Conservation (phyloP, 2,113 vertebrate species). For the Euleptes europaea region DNA sequence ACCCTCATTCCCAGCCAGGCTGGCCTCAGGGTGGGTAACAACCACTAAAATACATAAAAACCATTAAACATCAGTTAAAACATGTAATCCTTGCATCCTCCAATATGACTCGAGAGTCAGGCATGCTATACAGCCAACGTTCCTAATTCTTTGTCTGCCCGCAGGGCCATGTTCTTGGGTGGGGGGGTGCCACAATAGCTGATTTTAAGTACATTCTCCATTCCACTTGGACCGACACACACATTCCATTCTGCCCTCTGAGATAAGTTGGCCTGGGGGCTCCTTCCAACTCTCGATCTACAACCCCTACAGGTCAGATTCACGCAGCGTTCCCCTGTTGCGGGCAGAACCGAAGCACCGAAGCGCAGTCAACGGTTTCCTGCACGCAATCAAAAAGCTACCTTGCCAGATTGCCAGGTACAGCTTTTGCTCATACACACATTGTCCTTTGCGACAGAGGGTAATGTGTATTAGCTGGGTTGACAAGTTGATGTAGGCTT, state of each 20-base stretch:
- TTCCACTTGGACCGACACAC: neutral
- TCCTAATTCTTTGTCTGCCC: neutral
- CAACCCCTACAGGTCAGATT: constrained; percentile 75
- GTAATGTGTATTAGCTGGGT: neutral
- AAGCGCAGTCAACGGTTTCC: constrained; percentile 79
- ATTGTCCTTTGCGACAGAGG: neutral
- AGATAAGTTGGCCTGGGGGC: neutral
- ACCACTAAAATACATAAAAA: too few species aligned
- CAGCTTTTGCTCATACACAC: neutral
- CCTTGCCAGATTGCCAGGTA: constrained; percentile 86
- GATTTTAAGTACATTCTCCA: neutral
- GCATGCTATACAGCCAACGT: too few species aligned
- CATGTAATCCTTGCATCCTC: neutral
- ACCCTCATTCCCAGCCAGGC: too few species aligned
- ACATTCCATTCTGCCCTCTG: neutral
- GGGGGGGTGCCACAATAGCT: too few species aligned
- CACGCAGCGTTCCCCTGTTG: constrained; percentile 68
- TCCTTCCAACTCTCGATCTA: neutral
- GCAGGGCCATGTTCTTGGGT: neutral
- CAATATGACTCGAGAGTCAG: neutral
- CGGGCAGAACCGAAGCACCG: constrained; percentile 83
- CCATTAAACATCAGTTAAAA: too few species aligned
- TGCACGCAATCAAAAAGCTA: constrained; percentile 80
- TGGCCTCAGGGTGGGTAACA: too few species aligned
- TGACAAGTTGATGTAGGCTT: neutral